phyloP scores from a whole-genome alignment of 2,797 vertebrate genomes.

The Menidia menidia region DNA sequence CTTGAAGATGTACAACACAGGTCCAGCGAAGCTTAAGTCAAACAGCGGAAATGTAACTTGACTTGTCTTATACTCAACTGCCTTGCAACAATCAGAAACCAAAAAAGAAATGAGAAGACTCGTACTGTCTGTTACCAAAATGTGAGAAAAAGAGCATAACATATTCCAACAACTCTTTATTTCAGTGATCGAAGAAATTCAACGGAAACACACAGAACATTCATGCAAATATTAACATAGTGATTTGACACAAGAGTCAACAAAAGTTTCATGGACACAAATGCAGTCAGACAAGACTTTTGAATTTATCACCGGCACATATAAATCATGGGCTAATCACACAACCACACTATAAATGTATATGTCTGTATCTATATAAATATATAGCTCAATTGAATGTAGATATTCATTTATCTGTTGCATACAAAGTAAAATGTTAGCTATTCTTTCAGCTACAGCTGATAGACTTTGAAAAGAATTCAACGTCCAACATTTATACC shows the following conservation, averaged over 20 bases:
- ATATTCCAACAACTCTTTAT: conserved; percentile 26
- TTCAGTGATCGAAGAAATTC: conserved; percentile 4
- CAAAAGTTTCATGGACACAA: not conserved
- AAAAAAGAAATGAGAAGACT: conserved; percentile 37
- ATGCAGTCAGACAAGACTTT: conserved; percentile 19
- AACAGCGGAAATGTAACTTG: conserved; percentile 78
- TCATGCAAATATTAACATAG: conserved; percentile 19
- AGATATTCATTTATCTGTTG: conserved; percentile 32
- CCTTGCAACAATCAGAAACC: conserved; percentile 79
- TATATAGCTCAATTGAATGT: not conserved
- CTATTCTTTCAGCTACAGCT: not conserved
- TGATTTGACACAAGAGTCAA: conserved; percentile 3
- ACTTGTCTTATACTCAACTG: conserved; percentile 76
- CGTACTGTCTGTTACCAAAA: conserved; percentile 78
- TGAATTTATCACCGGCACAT: conserved; percentile 16
- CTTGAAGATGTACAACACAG: conserved; percentile 60
- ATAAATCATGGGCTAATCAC: conserved; percentile 2
- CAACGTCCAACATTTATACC: not conserved
- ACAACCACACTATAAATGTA: not conserved
- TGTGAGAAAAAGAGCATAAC: conserved; percentile 52
- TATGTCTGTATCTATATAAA: conserved; percentile 22
- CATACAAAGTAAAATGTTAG: not conserved
- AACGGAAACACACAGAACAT: conserved; percentile 17
- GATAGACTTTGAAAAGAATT: not conserved
- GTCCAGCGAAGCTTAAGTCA: conserved; percentile 72